Percentiles rank a stretch among this genome's conserved stretches.
Conservation (phyloP, 2,113 vertebrate genomes). For the Odocoileus hemionus region DNA sequence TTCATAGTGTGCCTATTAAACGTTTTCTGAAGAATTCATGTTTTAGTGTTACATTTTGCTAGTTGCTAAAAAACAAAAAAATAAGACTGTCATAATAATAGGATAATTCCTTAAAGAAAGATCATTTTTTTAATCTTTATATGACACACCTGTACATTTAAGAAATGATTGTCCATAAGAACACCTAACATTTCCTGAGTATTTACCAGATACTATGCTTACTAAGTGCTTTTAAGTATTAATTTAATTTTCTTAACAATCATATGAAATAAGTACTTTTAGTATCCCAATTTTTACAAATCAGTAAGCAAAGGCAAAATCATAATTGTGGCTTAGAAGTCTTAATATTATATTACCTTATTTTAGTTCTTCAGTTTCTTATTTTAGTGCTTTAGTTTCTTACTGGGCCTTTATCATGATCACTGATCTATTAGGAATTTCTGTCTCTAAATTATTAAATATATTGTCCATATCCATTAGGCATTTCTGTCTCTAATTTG, state of each 20-base stretch:
- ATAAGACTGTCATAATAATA: not conserved
- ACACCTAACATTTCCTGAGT: not conserved
- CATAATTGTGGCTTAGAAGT: not conserved
- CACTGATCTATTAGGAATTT: not conserved
- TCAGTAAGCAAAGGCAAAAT: conserved; percentile 14
- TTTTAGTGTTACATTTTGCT: not conserved
- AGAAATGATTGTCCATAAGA: not conserved
- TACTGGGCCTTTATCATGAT: not conserved
- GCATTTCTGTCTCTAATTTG: not conserved
- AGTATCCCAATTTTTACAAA: conserved; percentile 5
- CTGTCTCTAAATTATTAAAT: not conserved
- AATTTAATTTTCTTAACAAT: conserved; percentile 27
- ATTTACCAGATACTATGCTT: not conserved
- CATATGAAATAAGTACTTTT: not conserved
- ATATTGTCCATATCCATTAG: not conserved
- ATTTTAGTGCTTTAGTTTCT: conserved; percentile 14
- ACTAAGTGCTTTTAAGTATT: conserved; percentile 5
- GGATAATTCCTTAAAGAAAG: not conserved
- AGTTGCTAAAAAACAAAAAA: not conserved
- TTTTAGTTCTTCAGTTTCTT: not conserved
- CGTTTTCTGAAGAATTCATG: not conserved
- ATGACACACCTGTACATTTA: not conserved
- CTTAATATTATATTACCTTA: not conserved
- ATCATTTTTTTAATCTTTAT: not conserved
- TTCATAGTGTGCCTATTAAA: conserved; percentile 1